Conservation (phyloP, 2,797 vertebrate genomes). For the Rhincodon typus region DNA sequence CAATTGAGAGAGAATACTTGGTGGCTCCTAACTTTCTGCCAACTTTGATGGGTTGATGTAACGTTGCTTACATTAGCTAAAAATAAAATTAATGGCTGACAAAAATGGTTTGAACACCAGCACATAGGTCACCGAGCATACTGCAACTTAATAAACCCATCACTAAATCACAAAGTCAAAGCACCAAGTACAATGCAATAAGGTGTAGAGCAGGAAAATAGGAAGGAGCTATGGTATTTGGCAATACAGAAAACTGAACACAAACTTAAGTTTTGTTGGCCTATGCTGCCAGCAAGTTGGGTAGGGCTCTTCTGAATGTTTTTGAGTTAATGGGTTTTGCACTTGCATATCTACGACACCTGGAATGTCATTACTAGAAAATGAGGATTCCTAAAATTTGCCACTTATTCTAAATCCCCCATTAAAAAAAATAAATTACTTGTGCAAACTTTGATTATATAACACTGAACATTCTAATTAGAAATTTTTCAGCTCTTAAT, state of each 20-base stretch:
- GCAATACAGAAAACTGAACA: not conserved
- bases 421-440: constrained; percentile 29
- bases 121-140: not conserved
- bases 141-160: not conserved
- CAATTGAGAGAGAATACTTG: not conserved
- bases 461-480: constrained; percentile 24
- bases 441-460: constrained; percentile 30
- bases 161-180: not conserved
- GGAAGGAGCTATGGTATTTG: not conserved
- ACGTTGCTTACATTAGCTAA: not conserved
- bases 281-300: not conserved
- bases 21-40: not conserved
- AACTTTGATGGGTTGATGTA: not conserved
- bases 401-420: not conserved
- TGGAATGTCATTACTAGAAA: not conserved
- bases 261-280: not conserved
- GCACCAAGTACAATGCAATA: not conserved
- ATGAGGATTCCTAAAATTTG: constrained; percentile 2
- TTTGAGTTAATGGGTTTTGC: not conserved
- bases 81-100: not conserved
- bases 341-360: not conserved
- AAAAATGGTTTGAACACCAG: not conserved
- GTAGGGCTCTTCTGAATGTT: not conserved
- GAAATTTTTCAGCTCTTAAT: not conserved
- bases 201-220: not conserved